Evolutionary conservation across 2,797 vertebrate species (phyloP), one percentile per base, ranked within the genome.

Genomic region (Cuculus canorus): DNA sequence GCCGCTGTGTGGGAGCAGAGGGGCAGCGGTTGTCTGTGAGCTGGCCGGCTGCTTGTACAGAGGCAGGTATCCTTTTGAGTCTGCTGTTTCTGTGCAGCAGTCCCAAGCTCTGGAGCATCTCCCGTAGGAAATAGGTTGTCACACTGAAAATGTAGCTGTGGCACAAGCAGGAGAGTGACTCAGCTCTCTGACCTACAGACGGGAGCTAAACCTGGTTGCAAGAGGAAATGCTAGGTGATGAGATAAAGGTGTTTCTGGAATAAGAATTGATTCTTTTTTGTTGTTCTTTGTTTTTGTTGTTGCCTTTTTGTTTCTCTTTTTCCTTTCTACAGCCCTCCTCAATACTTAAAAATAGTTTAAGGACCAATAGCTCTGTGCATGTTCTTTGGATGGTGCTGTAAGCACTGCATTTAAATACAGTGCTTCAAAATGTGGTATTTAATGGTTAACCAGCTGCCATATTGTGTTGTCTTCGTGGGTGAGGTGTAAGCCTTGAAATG

Each of bases 161-260:
- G 75, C 70, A 66, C 78, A 56, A 78, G 77, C 73, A 76, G 83
- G 88, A 35, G 95, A 43, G 33, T 85, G 80, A 94, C 63, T 96
- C 86, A 90, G 56, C 66, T 81, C 60, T 30, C 59, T 87, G 77
- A 90, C 86, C 70, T 59, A 72, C 4, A 4, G 81, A 9, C 27
- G 28, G 59, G 56, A 88, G 70, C 92, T 94, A 86, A 94, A 93
- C 83, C 60, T 48, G 50, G 77, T 41, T 82, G 60, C 54, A 82
- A 18, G 71, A 86, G 84, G 88, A 95, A 82, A 28, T 68, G 24
- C 84, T 30, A 81, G 76, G 92, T 92, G 91, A 57, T 5, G 14
- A 63, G 41, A 59, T 57, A 81, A 90, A 91, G 86, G 54, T 82
- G 59, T 80, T 88, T 77, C 64, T 96, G 60, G 56, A 82, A 23